Evolutionary conservation across 2,113 vertebrate genomes (phyloP), one percentile per base, ranked within the genome.

Genomic region (Columba janthina): DNA sequence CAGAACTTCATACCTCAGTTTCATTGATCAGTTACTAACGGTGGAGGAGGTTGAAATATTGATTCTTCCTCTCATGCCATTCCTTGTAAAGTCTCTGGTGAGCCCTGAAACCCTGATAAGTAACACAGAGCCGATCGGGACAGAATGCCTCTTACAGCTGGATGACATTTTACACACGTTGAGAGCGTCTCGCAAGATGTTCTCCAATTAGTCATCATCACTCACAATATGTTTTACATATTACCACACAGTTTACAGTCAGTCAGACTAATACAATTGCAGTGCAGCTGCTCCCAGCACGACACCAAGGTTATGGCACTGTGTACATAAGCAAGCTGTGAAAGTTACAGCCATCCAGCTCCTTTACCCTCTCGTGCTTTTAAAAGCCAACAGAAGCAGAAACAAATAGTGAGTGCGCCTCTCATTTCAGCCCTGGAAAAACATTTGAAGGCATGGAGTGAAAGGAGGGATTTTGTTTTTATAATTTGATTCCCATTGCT

Each of bases 361-460:
- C 95, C 94, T 95, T 96, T 95, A 96, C 88, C 93, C 88, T 94
- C 94, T 91, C 57, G 60, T 77, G 89, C 90, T 97, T 97, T 97
- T 96, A 96, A 96, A 97, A 97, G 96, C 95, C 97, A 97, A 97
- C 96, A 97, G 96, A 96, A 97, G 97, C 97, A 96, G 97, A 96
- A 97, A 97, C 97, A 97, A 97, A 97, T 95, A 97, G 92, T 31
- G 85, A 97, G 89, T 4, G 38, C 11, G 61, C 95, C 90, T 94
- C 93, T 96, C 77, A 9, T 87, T 95, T 95, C 90, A 90, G 92
- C 94, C 89, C 93, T 95, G 94, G 95, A 97, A 97, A 96, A 97
- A 96, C 94, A 97, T 96, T 97, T 94, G 96, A 88, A 89, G 97
- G 94, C 94, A 26, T 96, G 94, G 96, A 94, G 94, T 90, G 87